A percentile compares a stretch with the other conserved stretches of the same genome.
Conservation (phyloP, 92 coral and sea anemone species). For the Muricea muricata region DNA sequence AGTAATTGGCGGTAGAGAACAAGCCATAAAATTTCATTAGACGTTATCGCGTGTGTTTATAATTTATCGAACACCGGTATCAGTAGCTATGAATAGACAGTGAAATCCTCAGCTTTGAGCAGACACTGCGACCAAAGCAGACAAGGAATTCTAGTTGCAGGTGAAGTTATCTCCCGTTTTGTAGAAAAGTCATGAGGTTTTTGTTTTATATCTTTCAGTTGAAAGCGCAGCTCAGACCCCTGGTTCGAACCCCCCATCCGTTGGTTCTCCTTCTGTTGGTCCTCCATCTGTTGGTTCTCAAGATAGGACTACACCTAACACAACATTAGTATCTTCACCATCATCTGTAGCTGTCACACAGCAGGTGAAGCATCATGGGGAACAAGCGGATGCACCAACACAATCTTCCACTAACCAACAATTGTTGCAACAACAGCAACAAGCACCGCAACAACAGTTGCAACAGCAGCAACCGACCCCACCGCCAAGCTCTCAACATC, state of each 20-base stretch:
- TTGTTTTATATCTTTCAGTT: background rate
- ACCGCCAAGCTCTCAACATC: constrained; percentile 43
- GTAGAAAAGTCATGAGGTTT: no score
- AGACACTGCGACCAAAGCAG: no score
- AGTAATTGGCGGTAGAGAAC: no score
- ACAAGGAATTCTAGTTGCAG: no score
- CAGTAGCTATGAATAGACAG: no score
- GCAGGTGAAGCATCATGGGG: constrained; percentile 23
- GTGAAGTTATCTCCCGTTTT: no score
- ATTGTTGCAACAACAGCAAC: constrained; percentile 60
- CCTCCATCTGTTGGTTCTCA: constrained; percentile 46
- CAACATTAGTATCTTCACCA: constrained; percentile 11
- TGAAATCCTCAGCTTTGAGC: no score
- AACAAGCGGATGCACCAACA: constrained; percentile 41
- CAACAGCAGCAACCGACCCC: constrained; percentile 43
- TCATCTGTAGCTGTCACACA: constrained; percentile 1
- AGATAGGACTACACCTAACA: constrained; percentile 40
- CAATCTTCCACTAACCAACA: constrained; percentile 55
- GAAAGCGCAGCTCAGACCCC: constrained; percentile 32
- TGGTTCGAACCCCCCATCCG: constrained; percentile 40
- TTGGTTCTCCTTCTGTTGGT: constrained; percentile 35
- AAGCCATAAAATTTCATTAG: no score
- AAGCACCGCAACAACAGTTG: constrained; percentile 30
- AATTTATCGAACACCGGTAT: no score
- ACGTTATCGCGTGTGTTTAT: no score